phyloP scores from a whole-genome alignment of 2,888 invertebrate genomes.

The Acrocera orbiculus region DNA sequence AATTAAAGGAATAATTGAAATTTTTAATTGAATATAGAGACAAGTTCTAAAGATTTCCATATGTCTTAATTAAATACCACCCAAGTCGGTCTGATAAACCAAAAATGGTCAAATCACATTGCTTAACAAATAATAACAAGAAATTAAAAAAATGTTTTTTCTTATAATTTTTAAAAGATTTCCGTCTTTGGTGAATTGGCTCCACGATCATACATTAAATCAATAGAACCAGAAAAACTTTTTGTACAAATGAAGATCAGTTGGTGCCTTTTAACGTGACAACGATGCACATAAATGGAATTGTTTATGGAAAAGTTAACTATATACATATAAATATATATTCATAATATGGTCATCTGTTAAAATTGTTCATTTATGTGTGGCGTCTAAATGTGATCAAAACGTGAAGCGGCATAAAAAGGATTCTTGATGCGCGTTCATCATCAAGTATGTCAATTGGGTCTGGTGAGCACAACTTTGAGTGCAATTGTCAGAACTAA shows the following conservation, averaged over 20 bases:
- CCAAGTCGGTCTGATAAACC: constrained; percentile 15
- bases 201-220: constrained; percentile 1
- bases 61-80: constrained; percentile 17
- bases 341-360: constrained; percentile 3
- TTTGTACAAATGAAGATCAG: constrained; percentile 15
- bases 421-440: no score
- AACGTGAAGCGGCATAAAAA: no score
- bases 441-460: no score
- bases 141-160: constrained; percentile 9
- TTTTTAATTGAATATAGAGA: neutral
- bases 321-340: no score
- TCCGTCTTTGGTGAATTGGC: constrained; percentile 1
- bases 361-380: constrained; percentile 9
- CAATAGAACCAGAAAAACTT: constrained; percentile 12
- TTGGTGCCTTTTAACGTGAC: constrained; percentile 5
- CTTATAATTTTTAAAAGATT: neutral
- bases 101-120: constrained; percentile 16
- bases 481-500: constrained; percentile 12
- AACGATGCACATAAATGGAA: neutral
- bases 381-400: no score
- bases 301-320: no score
- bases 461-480: constrained; percentile 12
- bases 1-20: neutral
- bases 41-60: constrained; percentile 6
- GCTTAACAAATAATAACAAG: constrained; percentile 16